Evolutionary conservation across 2,113 vertebrate genomes (phyloP), one percentile per base, ranked within the genome.

Genomic region (Boulengeromyrus knoepffleri): DNA sequence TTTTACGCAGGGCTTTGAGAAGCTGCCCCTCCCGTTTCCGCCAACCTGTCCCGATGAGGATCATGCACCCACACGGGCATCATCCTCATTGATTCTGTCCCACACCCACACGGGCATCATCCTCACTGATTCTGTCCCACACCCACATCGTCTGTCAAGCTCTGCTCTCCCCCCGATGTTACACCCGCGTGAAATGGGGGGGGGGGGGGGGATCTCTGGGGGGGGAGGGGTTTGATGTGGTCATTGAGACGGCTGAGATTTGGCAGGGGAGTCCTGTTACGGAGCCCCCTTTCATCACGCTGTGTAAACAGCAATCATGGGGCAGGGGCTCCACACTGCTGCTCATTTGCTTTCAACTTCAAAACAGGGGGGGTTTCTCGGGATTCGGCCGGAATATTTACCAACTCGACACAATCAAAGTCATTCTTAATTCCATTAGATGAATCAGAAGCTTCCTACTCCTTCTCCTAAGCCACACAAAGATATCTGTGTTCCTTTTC

Each of bases 251-350:
- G n/a, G 31, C 50, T 21, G 27, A 31, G 88, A 9, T 53, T 77
- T 53, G 36, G 39, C 24, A 8, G 46, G 15, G 87, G 88, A 19
- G 12, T 47, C 24, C 2, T 74, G 62, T 74, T 47, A 56, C 47
- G 80, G 13, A 45, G 47, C 4, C 13, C 9, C 74, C 88, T 89
- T 89, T 89, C 39, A 83, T 89, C 49, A 39, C 50, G 46, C 17
- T 77, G 27, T 80, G 66, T 90, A 88, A 90, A 90, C 85, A 80
- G 62, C 47, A 88, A 58, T 53, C 70, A 88, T 3, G 66, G 8
- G 21, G 1, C 31, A 27, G 27, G 53, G 50, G 24, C n/a, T 90
- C 49, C 66, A 46, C 45, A 83, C 19, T 17, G 6, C 89, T n/a
- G 19, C 12, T 7, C 50, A 24, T 88, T 42, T 88, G 85, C n/a